phyloP scores from a whole-genome alignment of 2,113 vertebrate genomes.

The Marmota monax region DNA sequence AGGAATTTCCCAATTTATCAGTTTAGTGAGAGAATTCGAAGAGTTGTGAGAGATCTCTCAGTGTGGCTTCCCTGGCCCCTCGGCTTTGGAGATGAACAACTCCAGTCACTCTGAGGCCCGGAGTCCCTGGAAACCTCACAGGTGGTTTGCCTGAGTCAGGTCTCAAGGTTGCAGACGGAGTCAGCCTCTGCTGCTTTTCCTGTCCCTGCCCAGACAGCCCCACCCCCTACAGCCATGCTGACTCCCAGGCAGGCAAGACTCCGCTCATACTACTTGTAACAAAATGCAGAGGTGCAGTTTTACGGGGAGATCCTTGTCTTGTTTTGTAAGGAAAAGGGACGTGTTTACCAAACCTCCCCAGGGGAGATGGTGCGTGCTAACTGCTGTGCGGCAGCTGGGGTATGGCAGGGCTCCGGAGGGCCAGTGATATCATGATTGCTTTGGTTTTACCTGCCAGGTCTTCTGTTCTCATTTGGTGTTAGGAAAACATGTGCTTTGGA shows the following conservation, averaged over 20 bases:
- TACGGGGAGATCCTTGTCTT: background rate
- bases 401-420: accelerated
- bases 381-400: background rate
- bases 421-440: too few species aligned
- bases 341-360: too few species aligned
- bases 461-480: background rate
- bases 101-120: background rate
- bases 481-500: background rate
- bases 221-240: too few species aligned
- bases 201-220: background rate
- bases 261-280: background rate
- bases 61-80: background rate
- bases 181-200: too few species aligned
- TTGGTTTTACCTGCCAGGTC: accelerated
- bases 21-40: background rate
- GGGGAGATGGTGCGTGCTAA: background rate
- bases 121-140: background rate
- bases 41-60: background rate
- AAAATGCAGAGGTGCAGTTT: too few species aligned
- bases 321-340: background rate
- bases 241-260: too few species aligned
- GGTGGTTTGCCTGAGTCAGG: background rate
- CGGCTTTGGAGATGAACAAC: background rate
- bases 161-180: background rate
- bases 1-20: background rate